Evolutionary conservation across 2,113 vertebrate species (phyloP).

Genomic region (Lepus americanus): DNA sequence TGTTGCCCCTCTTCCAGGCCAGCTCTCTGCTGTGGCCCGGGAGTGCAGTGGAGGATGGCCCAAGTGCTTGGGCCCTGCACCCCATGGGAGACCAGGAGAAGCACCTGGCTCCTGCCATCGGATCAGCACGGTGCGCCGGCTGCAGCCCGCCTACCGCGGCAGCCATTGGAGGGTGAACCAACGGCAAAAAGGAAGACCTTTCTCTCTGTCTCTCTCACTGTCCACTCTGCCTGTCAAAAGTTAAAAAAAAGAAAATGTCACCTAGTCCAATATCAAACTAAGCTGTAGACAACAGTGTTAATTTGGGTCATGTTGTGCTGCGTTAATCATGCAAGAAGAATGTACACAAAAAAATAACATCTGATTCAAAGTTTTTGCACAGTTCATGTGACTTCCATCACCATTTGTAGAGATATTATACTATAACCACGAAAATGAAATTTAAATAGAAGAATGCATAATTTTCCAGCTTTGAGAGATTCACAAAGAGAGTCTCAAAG

Average conservation of each 20-base stretch:
- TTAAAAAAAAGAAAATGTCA: background rate
- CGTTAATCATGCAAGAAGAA: slow-evolving; percentile 72
- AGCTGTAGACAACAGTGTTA: slow-evolving; percentile 65
- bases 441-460: slow-evolving; percentile 61
- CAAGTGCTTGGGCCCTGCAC: no score
- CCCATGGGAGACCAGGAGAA: no score
- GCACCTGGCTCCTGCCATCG: no score
- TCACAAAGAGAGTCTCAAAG: slow-evolving; percentile 72
- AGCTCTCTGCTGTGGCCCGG: no score
- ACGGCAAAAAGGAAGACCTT: no score
- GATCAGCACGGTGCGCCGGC: no score
- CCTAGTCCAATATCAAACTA: slow-evolving; percentile 75
- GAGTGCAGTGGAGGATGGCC: no score
- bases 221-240: no score
- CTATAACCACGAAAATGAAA: slow-evolving; percentile 64
- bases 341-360: slow-evolving; percentile 74
- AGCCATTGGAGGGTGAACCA: no score
- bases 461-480: slow-evolving; percentile 68
- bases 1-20: no score
- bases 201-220: no score
- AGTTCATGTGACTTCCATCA: slow-evolving; percentile 70
- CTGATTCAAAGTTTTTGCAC: slow-evolving; percentile 70
- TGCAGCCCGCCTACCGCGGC: no score
- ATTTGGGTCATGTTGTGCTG: slow-evolving; percentile 64
- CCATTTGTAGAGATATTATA: slow-evolving; percentile 62